Evolutionary conservation across 2,113 vertebrate genomes (phyloP).

Genomic region (Prolemur simus): DNA sequence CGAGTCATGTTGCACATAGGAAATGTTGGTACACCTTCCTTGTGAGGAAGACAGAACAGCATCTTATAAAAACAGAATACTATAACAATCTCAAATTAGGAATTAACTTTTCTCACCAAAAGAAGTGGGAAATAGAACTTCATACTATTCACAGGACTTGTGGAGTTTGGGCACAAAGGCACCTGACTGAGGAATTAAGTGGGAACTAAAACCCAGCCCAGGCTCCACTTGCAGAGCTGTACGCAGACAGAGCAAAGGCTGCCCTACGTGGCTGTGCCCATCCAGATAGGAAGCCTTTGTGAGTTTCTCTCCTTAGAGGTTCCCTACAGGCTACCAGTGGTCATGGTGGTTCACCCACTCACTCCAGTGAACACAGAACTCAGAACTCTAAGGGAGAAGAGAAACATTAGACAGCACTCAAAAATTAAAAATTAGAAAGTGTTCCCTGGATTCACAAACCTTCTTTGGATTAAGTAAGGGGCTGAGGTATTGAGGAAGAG

Average conservation of each 20-base stretch:
- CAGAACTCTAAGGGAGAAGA: not conserved
- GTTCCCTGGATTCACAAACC: not conserved
- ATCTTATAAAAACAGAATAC: not conserved
- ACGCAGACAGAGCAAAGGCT: not conserved
- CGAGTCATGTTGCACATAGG: not conserved
- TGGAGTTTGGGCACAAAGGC: not conserved
- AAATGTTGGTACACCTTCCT: not conserved
- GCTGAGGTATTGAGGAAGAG: not conserved
- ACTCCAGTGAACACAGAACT: not conserved
- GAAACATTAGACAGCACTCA: not conserved
- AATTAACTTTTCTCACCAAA: not conserved
- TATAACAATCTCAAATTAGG: not conserved
- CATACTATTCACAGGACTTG: not conserved
- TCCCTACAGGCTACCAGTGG: not conserved
- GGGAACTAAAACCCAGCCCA: not conserved
- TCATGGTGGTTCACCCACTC: not conserved
- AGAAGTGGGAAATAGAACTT: not conserved
- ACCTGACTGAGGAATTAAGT: not conserved
- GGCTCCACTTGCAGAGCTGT: not conserved
- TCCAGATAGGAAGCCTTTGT: not conserved
- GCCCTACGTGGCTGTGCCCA: not conserved
- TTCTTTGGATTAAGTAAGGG: not conserved
- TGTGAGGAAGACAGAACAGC: not conserved
- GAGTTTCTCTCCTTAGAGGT: not conserved
- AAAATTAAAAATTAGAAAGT: not conserved